phyloP scores from a whole-genome alignment of 2,888 invertebrate species.

The Ennomos quercinarius region DNA sequence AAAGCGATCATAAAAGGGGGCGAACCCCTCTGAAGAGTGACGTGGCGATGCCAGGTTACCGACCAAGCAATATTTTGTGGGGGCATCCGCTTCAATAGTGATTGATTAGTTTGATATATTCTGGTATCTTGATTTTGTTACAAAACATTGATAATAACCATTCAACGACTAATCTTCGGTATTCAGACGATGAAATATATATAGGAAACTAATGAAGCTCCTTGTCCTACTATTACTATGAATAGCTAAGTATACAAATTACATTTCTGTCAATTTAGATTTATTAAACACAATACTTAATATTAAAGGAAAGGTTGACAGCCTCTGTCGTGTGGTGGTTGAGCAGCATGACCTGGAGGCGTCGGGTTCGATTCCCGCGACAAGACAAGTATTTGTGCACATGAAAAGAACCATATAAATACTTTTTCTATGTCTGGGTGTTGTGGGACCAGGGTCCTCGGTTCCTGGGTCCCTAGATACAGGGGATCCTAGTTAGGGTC shows the following conservation, averaged over 20 bases:
- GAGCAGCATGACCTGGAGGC: too few species aligned
- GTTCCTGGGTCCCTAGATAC: too few species aligned
- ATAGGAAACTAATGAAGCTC: slow-evolving; percentile 9
- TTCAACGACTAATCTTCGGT: neutral
- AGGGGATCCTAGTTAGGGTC: too few species aligned
- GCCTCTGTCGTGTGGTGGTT: too few species aligned
- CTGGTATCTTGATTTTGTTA: slow-evolving; percentile 6
- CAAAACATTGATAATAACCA: neutral
- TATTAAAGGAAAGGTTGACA: slow-evolving; percentile 51
- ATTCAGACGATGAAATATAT: neutral
- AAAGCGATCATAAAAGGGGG: slow-evolving; percentile 34
- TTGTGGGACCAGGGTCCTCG: too few species aligned
- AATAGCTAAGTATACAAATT: neutral
- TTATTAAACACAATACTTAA: too few species aligned
- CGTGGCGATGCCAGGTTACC: slow-evolving; percentile 26
- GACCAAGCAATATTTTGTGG: slow-evolving; percentile 29
- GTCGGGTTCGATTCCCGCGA: too few species aligned
- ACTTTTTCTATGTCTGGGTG: too few species aligned
- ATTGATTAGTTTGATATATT: slow-evolving; percentile 30
- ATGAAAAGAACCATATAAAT: too few species aligned
- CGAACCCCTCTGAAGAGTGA: slow-evolving; percentile 29
- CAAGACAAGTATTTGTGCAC: too few species aligned
- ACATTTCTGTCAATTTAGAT: too few species aligned
- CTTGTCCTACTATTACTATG: slow-evolving; percentile 17
- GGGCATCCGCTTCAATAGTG: slow-evolving; percentile 29